A percentile compares a stretch with the other conserved stretches of the same genome.
Conservation (phyloP, 2,888 invertebrate genomes). For the Philaethria dido region DNA sequence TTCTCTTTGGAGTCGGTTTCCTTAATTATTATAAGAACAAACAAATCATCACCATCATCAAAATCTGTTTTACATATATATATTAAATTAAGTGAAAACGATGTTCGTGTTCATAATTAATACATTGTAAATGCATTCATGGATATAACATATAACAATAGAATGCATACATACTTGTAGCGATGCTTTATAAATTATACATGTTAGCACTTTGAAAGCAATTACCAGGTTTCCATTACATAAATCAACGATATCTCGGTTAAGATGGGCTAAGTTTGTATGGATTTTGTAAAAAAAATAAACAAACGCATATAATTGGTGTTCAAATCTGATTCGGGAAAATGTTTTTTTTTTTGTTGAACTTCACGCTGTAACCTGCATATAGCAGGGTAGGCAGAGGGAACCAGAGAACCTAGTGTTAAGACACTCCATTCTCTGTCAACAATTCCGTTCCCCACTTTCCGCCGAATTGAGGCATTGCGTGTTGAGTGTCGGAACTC, state of each 20-base stretch:
- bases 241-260: constrained; percentile 78
- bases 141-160: constrained; percentile 33
- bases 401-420: too few relatives aligned
- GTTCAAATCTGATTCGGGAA: too few relatives aligned
- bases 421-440: too few relatives aligned
- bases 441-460: too few relatives aligned
- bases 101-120: constrained; percentile 44
- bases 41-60: too few relatives aligned
- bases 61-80: not conserved
- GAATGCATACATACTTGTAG: constrained; percentile 37
- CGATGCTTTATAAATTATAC: constrained; percentile 74
- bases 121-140: constrained; percentile 50
- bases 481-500: too few relatives aligned
- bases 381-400: too few relatives aligned
- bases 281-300: constrained; percentile 49
- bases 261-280: constrained; percentile 54
- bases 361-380: too few relatives aligned
- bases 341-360: too few relatives aligned
- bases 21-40: too few relatives aligned
- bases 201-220: constrained; percentile 79
- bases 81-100: constrained; percentile 36
- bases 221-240: constrained; percentile 82
- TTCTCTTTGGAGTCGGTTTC: too few relatives aligned
- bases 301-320: not conserved
- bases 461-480: too few relatives aligned